Base-by-base conservation (phyloP, 1,140 invertebrate genomes). In the Gryllus bimaculatus region DNA sequence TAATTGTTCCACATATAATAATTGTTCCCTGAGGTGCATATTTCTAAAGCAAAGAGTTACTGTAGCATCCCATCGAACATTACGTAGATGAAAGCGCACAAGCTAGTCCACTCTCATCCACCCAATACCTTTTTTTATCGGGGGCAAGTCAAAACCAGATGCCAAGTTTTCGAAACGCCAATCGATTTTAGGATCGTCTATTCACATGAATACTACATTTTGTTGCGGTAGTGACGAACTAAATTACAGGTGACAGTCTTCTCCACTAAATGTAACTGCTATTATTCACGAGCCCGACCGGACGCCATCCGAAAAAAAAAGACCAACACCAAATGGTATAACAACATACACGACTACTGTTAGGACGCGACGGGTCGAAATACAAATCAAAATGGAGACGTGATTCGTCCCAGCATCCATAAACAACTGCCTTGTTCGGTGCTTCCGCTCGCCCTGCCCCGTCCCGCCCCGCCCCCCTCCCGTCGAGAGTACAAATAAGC, bases 151-250 rank as follows among this genome's bases (percentile, higher is more conserved):
- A 39, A 39, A 39, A 39, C 26, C 54, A 66, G 18, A 66, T 66
- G 54, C 54, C 54, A 0, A 66, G 54, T 66, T 66, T 66, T 18
- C 26, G 5, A 39, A 39, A 39, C 26, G 26, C 18, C 10, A 66
- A 66, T 66, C 54, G 54, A 66, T 13, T 13, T 18, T 18, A 10
- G 54, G 18, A 66, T 18, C 10, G 54, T 66, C 54, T 66, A 10
- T 66, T 66, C 54, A 66, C 54, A 66, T 66, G 54, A 66, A 66
- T 66, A 66, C 54, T 13, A 66, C 54, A 66, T 66, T 66, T 66
- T 66, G 54, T 18, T 13, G 54, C 10, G 54, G 54, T 66, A 66
- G 54, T 66, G 54, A 66, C 54, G 54, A 66, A 66, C 54, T 66
- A 66, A 66, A 66, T 66, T 66, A 66, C 54, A 66, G 54, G 18